Evolutionary conservation across 2,888 invertebrate genomes (phyloP).

Genomic region (Orchestes rusci): DNA sequence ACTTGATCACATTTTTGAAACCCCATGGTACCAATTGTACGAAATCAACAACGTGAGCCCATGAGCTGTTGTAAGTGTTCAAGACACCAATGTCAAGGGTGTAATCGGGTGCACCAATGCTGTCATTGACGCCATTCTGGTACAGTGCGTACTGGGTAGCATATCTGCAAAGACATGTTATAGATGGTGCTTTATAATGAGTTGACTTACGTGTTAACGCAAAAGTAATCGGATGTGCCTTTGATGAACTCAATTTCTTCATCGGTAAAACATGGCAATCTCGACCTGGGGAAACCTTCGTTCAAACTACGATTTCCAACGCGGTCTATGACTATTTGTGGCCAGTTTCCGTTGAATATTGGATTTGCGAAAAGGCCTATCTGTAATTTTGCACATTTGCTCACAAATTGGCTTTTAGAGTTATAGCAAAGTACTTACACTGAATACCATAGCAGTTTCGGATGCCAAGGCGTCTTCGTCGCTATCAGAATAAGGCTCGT

Average conservation of each 20-base stretch:
- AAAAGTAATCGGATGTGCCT: constrained; percentile 1
- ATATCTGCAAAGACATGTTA: constrained; percentile 17
- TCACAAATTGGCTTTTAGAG: neutral
- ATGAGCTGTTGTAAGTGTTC: constrained; percentile 6
- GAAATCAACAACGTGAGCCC: constrained; percentile 12
- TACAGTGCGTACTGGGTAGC: constrained; percentile 10
- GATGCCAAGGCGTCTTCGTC: constrained; percentile 14
- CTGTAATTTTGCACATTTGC: constrained; percentile 22
- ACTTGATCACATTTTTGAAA: constrained; percentile 18
- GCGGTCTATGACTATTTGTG: constrained; percentile 53
- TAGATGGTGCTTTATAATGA: no score
- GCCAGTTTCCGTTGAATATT: constrained; percentile 61
- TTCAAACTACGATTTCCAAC: constrained; percentile 50
- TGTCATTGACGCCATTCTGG: constrained; percentile 7
- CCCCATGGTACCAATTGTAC: constrained; percentile 17
- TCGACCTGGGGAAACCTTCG: constrained; percentile 46
- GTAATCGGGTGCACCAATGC: constrained; percentile 5
- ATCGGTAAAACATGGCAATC: constrained; percentile 54
- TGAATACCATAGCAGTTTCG: constrained; percentile 12
- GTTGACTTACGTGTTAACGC: constrained; percentile 2
- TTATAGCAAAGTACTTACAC: constrained; percentile 10
- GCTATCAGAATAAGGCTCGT: constrained; percentile 10
- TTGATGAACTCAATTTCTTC: constrained; percentile 53
- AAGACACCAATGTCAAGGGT: constrained; percentile 12
- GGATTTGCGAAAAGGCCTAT: constrained; percentile 45